Evolutionary conservation across 2,797 vertebrate species (phyloP), one percentile per base, ranked within the genome.

Genomic region (Gobio occitaniae): DNA sequence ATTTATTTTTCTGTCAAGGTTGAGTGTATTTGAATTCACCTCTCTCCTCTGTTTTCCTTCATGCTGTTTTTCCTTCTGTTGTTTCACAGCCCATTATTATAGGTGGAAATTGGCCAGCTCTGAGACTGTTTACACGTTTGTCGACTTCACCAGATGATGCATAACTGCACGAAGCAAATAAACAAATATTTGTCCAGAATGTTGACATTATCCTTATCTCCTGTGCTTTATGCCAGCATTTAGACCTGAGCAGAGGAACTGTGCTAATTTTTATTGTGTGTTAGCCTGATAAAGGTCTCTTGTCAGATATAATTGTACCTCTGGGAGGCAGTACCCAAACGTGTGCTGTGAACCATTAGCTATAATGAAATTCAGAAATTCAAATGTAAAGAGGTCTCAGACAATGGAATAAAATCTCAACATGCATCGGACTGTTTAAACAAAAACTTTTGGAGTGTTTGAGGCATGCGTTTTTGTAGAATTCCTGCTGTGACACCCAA

Each of bases 71-170:
- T 82, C 56, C 44, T 71, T 84, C 52, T 36, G 80, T 77, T 77
- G 52, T 41, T 32, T 84, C 47, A 38, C 77, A 7, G 48, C 44
- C 75, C 44, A 86, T 83, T 86, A 59, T 79, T 61, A 50, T 61
- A 63, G 84, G 21, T 56, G 44, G 69, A 84, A 86, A 47, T 83
- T 83, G 65, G 41, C 41, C 75, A 41, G 47, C 68, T 80, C 75
- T 84, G 78, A 78, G 47, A 68, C 48, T 75, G 82, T 86, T 87
- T 87, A 74, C 78, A 84, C 72, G 59, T 84, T 54, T 69, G 80
- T 52, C 19, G 61, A 77, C 56, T 83, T 78, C 29, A 47, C 70
- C 84, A 84, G 84, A 82, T 89, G 88, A 83, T 83, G 61, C 71
- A 83, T 66, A 83, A 76, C 83, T 71, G 69, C 21, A 36, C 6